Conservation (phyloP, 2,888 invertebrate species). For the Synergus gifuensis region DNA sequence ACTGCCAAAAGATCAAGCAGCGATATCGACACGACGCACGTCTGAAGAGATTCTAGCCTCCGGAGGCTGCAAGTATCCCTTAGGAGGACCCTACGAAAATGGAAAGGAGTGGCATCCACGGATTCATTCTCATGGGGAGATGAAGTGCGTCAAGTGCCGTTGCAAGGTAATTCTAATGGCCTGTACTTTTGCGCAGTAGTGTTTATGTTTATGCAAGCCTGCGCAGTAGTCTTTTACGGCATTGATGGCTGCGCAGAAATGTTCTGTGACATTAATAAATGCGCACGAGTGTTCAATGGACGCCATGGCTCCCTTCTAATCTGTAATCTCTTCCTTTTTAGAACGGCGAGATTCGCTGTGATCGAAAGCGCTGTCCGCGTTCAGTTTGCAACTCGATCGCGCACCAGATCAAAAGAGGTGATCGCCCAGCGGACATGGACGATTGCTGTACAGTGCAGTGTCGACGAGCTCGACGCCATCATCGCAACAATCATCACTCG, state of each 20-base stretch:
- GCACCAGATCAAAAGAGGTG: conserved; percentile 75
- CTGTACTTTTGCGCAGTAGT: no score
- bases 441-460: conserved; percentile 82
- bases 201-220: no score
- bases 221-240: no score
- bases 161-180: conserved; percentile 91
- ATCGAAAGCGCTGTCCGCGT: conserved; percentile 88
- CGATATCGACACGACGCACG: conserved; percentile 79
- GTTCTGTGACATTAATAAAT: no score
- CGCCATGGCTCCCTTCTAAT: neutral
- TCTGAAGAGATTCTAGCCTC: conserved; percentile 86
- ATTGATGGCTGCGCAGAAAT: no score
- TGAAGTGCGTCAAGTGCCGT: conserved; percentile 93
- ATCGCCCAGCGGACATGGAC: conserved; percentile 77
- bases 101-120: conserved; percentile 94
- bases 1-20: conserved; percentile 77
- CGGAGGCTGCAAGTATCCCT: conserved; percentile 90
- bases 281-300: no score
- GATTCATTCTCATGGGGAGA: conserved; percentile 91
- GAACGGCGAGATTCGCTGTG: conserved; percentile 90
- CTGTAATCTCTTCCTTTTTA: conserved; percentile 74
- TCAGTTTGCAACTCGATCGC: conserved; percentile 82
- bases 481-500: conserved; percentile 78
- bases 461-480: conserved; percentile 78
- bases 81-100: conserved; percentile 82